A percentile compares a stretch with the other conserved stretches of the same genome.
Evolutionary conservation across 1,140 invertebrate species (phyloP).

Genomic region (Campoletis sonorensis): DNA sequence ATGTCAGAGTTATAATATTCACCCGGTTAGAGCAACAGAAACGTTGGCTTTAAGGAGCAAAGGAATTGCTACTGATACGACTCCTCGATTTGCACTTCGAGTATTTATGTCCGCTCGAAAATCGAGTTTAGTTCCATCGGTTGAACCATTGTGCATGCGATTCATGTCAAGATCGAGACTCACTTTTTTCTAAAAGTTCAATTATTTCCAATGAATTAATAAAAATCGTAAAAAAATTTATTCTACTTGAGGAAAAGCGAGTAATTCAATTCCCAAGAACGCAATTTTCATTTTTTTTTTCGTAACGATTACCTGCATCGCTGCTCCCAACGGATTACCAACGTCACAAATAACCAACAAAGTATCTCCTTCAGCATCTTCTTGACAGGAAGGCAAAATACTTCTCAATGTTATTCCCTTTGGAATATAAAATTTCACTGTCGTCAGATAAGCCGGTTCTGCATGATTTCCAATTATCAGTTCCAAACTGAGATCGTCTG

Average conservation of each 20-base stretch:
- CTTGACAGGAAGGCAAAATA: slow-evolving; percentile 70
- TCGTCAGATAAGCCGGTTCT: slow-evolving; percentile 71
- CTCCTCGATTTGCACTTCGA: slow-evolving; percentile 66
- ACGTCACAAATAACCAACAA: slow-evolving; percentile 59
- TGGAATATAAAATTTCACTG: slow-evolving; percentile 62
- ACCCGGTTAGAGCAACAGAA: slow-evolving; percentile 63
- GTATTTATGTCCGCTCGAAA: slow-evolving; percentile 66
- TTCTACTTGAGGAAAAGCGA: background rate
- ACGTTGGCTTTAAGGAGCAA: slow-evolving; percentile 58
- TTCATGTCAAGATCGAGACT: slow-evolving; percentile 71
- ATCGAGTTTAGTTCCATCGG: slow-evolving; percentile 54
- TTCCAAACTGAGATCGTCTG: slow-evolving; percentile 65
- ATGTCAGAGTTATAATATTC: slow-evolving; percentile 17
- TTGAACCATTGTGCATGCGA: slow-evolving; percentile 59
- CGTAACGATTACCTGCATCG: slow-evolving; percentile 49
- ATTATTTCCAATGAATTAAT: background rate
- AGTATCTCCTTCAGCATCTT: slow-evolving; percentile 51
- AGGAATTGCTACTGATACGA: slow-evolving; percentile 51
- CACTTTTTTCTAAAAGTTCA: slow-evolving; percentile 60
- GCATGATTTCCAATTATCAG: slow-evolving; percentile 65
- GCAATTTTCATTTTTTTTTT: background rate
- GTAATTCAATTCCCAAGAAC: background rate
- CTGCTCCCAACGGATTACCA: slow-evolving; percentile 61
- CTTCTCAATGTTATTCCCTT: slow-evolving; percentile 61
- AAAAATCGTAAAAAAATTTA: slow-evolving; percentile 34